Base-by-base conservation (phyloP, 1,140 invertebrate species). In the Geopemphigus sp. region DNA sequence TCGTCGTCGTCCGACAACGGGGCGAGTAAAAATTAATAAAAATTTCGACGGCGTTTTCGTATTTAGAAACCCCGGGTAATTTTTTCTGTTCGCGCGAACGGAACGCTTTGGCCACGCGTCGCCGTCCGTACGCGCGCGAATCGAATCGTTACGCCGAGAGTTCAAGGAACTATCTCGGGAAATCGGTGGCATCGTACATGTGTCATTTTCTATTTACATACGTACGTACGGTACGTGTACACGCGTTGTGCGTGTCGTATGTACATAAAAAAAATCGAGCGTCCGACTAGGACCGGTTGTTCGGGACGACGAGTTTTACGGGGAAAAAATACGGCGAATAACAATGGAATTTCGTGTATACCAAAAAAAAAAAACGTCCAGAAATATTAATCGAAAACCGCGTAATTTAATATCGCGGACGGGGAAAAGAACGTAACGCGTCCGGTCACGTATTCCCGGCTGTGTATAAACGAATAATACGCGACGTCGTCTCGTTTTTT, bases 131-230 rank as follows among this genome's bases (percentile, higher is more conserved):
- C 47, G 8, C 8, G n/a, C n/a, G n/a, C 39, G 73, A 57, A 32
- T 57, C 57, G 73, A 76, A 76, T 76, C 56, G 73, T 61, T 61
- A 5, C 45, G 39, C 32, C 32, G 54, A 76, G 54, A 76, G 73
- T 76, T 76, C 73, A 76, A 59, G n/a, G 73, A 76, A 76, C 73
- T 76, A 76, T 57, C 50, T 74, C 64, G 64, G 64, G 47, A 68
- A 68, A 68, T 68, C 39, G 32, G 11, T 47, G 24, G 32, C 22
- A 39, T 39, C 5, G 64, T 68, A 45, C 8, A 39, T 8, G 32
- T 45, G 66, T 53, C 66, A 26, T 70, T 70, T 70, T 70, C 66
- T 50, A 14, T 66, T 17, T 26, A n/a, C n/a, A 50, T 26, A 19
- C 14, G 22, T 50, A 22, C n/a, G n/a, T n/a, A n/a, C n/a, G n/a